Evolutionary conservation across 2,113 vertebrate genomes (phyloP).

Genomic region (Mirounga angustirostris): DNA sequence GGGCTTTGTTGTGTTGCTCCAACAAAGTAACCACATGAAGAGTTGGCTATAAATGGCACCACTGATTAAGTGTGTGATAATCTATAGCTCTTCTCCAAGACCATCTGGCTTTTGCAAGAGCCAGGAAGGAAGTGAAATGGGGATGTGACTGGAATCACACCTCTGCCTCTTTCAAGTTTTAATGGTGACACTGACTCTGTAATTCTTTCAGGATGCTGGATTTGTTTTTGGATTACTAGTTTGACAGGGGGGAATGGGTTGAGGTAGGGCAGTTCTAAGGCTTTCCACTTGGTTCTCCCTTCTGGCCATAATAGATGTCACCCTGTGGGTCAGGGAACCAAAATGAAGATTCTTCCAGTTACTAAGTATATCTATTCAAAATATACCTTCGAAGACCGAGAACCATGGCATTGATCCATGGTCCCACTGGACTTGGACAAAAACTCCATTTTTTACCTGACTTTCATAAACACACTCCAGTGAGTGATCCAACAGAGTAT

Average conservation of each 20-base stretch:
- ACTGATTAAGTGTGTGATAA: not conserved
- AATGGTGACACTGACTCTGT: not conserved
- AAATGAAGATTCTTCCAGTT: not conserved
- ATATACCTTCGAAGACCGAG: not conserved
- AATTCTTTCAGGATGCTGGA: not conserved
- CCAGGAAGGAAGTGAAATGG: slow-evolving; percentile 6
- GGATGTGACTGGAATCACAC: not conserved
- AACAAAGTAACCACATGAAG: not conserved
- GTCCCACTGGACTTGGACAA: not conserved
- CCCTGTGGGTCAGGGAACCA: not conserved
- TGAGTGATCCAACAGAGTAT: not conserved
- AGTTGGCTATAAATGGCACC: not conserved
- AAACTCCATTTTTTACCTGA: not conserved
- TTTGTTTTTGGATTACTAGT: slow-evolving; percentile 2
- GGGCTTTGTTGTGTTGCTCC: not conserved
- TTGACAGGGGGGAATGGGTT: not conserved
- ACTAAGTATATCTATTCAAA: not conserved
- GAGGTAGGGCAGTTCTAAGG: not conserved
- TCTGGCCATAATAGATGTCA: not conserved
- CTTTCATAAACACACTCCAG: not conserved
- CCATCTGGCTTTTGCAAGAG: slow-evolving; percentile 1
- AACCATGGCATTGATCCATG: not conserved
- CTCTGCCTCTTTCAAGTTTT: not conserved
- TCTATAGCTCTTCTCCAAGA: not conserved
- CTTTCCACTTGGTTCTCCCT: not conserved